These are phyloP conservation scores for Meiosimyza platycephala DNA, from an alignment of 2,888 invertebrate genomes.

Conservation along the genomic window DNA sequence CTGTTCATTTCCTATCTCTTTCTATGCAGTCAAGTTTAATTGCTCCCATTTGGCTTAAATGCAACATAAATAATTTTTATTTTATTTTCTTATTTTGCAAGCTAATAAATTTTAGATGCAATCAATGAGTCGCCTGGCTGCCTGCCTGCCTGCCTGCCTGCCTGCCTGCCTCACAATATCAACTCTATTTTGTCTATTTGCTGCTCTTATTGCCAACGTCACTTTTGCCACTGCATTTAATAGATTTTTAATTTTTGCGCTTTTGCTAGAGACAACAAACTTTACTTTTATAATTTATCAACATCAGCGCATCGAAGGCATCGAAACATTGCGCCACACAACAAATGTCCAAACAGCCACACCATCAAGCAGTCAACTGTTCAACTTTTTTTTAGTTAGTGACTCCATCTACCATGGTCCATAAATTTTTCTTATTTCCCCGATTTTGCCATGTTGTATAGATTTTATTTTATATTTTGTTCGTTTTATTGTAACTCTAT, in stretches of 20 bases:
- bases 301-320: background rate
- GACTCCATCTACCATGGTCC: conserved; percentile 12
- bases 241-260: conserved; percentile 30
- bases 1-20: background rate
- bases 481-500: conserved; percentile 3
- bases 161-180: background rate
- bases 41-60: conserved; percentile 1
- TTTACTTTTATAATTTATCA: conserved; percentile 29
- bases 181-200: background rate
- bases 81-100: background rate
- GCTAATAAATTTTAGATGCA: conserved; percentile 7
- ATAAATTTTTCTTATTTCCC: conserved; percentile 33
- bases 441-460: conserved; percentile 6
- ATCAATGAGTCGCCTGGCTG: background rate
- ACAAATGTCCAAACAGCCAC: too few species aligned
- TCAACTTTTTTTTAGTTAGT: too few species aligned
- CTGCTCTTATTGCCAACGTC: background rate
- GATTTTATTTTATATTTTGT: background rate
- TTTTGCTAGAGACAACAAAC: conserved; percentile 17
- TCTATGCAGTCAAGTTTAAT: conserved; percentile 5
- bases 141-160: background rate
- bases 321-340: background rate
- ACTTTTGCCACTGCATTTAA: conserved; percentile 10
- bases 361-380: background rate
- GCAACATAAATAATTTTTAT: background rate